A percentile compares a stretch with the other conserved stretches of the same genome.
Evolutionary conservation across 2,113 vertebrate genomes (phyloP).

Genomic region (Oxyura jamaicensis): DNA sequence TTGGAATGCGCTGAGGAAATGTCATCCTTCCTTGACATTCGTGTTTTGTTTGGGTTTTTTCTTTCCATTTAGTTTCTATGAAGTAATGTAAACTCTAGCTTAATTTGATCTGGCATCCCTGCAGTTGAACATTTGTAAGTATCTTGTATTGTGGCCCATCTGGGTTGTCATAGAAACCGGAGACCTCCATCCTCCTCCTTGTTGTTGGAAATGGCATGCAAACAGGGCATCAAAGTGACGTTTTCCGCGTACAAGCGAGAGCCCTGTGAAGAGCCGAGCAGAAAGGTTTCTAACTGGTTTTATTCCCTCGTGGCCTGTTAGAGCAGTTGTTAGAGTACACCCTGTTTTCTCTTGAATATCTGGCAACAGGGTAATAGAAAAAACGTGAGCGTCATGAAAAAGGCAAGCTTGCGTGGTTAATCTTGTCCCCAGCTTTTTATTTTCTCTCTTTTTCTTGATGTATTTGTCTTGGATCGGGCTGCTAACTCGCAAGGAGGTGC

Average conservation of each 20-base stretch:
- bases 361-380: slow-evolving; percentile 55
- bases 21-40: slow-evolving; percentile 68
- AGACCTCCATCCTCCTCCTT: slow-evolving; percentile 82
- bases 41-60: slow-evolving; percentile 73
- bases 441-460: not conserved
- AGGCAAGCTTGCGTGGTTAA: slow-evolving; percentile 23
- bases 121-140: slow-evolving; percentile 80
- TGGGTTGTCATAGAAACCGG: slow-evolving; percentile 85
- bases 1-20: slow-evolving; percentile 59
- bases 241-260: slow-evolving; percentile 73
- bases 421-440: slow-evolving; percentile 55
- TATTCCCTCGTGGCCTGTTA: slow-evolving; percentile 48
- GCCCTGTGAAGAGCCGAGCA: slow-evolving; percentile 68
- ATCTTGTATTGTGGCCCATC: slow-evolving; percentile 83
- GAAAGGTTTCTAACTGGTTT: slow-evolving; percentile 73
- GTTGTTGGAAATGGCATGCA: slow-evolving; percentile 82
- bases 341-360: slow-evolving; percentile 66
- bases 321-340: slow-evolving; percentile 58
- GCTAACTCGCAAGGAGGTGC: slow-evolving; percentile 45
- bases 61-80: slow-evolving; percentile 73
- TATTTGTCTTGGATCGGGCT: slow-evolving; percentile 12
- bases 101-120: slow-evolving; percentile 81
- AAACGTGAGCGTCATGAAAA: slow-evolving; percentile 38
- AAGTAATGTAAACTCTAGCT: slow-evolving; percentile 79
- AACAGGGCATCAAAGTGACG: slow-evolving; percentile 79